phyloP scores from a whole-genome alignment of 2,888 invertebrate genomes.

The Phania funesta region DNA sequence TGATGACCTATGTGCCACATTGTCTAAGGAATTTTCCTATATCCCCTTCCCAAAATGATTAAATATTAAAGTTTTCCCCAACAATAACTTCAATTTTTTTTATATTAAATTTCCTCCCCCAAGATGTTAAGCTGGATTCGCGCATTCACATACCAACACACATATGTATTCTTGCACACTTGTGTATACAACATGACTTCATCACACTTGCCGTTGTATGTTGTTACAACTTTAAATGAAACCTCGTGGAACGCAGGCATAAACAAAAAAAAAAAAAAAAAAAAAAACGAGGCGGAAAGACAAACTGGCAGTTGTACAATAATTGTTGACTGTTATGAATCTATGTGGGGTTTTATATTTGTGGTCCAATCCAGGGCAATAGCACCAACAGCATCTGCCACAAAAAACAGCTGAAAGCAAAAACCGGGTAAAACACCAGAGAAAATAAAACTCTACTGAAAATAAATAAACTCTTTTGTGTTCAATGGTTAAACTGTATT shows the following conservation, averaged over 20 bases:
- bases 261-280: not conserved
- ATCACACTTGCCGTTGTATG: too few species aligned
- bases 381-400: not conserved
- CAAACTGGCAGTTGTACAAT: constrained; percentile 23
- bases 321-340: not conserved
- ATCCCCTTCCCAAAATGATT: too few species aligned
- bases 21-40: too few species aligned
- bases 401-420: not conserved
- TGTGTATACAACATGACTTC: too few species aligned
- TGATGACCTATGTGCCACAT: too few species aligned
- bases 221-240: too few species aligned
- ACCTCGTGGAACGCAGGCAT: not conserved
- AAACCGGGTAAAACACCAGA: not conserved
- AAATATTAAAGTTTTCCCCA: too few species aligned
- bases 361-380: constrained; percentile 29
- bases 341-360: constrained; percentile 3
- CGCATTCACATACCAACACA: not conserved
- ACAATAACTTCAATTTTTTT: too few species aligned
- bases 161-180: not conserved
- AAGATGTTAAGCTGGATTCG: too few species aligned
- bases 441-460: not conserved
- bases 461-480: too few species aligned
- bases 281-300: constrained; percentile 9
- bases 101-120: too few species aligned
- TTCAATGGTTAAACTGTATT: too few species aligned